A percentile compares a stretch with the other conserved stretches of the same genome.
Conservation (phyloP, 1,140 invertebrate genomes). For the Drosophila simulans region DNA sequence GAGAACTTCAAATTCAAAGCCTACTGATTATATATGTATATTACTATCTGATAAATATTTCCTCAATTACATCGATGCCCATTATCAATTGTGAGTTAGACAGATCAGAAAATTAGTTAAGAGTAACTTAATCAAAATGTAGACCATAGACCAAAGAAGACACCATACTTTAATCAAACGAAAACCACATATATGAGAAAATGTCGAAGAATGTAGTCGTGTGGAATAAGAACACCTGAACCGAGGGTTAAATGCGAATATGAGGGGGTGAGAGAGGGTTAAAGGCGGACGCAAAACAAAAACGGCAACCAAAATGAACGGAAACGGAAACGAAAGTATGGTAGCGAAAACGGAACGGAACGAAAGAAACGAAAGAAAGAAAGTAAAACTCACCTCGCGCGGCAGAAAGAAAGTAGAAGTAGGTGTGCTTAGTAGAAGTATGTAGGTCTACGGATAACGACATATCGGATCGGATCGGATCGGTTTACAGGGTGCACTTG, state of each 20-base stretch:
- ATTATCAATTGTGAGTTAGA: neutral
- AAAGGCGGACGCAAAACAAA: constrained; percentile 48
- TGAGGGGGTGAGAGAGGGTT: constrained; percentile 21
- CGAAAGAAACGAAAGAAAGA: constrained; percentile 46
- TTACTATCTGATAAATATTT: too few relatives aligned
- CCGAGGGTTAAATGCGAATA: constrained; percentile 31
- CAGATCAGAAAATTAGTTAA: neutral
- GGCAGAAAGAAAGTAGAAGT: constrained; percentile 51
- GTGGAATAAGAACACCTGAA: constrained; percentile 11
- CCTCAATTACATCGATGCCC: too few relatives aligned
- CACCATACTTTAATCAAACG: neutral
- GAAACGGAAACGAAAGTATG: constrained; percentile 36
- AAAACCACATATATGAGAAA: constrained; percentile 10
- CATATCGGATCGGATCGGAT: constrained; percentile 8
- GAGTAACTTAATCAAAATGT: neutral
- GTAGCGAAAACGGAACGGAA: constrained; percentile 33
- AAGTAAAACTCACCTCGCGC: constrained; percentile 70
- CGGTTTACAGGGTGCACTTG: constrained; percentile 25
- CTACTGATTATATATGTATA: too few relatives aligned
- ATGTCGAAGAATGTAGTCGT: constrained; percentile 2
- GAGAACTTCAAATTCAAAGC: neutral
- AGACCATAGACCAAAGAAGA: neutral
- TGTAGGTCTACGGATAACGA: constrained; percentile 3
- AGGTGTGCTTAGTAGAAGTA: constrained; percentile 42
- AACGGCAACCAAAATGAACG: constrained; percentile 26